Evolutionary conservation across 1,140 invertebrate species (phyloP), one percentile per base, ranked within the genome.

Genomic region (Hyphantria cunea): DNA sequence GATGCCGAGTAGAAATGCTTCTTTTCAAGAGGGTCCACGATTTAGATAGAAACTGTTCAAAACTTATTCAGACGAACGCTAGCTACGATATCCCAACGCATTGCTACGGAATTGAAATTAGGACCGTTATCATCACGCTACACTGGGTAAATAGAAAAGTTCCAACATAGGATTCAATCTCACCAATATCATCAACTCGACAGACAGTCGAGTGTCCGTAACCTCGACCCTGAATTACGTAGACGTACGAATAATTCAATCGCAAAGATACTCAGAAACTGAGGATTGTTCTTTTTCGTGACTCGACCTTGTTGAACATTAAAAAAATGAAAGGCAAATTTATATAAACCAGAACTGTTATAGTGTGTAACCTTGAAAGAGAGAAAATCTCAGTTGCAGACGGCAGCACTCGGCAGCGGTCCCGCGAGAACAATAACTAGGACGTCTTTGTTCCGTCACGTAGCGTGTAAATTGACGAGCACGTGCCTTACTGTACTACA

Each of bases 41-140:
- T 70, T 78, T 73, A 77, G 68, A 72, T 66, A 55, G 41, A 54
- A 73, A 68, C 67, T 72, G 68, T 59, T 74, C 67, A 56, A 71
- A 78, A 74, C 66, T 76, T 77, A 80, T 76, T 72, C 70, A 64
- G 70, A 76, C 56, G 64, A 71, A 72, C 65, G 52, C 58, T 55
- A 62, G 63, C 53, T 54, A 82, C 81, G 78, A 85, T 80, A 79
- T 72, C 66, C 59, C 47, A 55, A 62, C 73, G 76, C 73, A 78
- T 84, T 82, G 69, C 61, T 66, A 59, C 72, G 64, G 78, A 84
- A 84, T 80, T 78, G 78, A 87, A 83, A 83, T 86, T 82, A 80
- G 71, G 64, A 65, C 68, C 55, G 66, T 78, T 74, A 71, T 69
- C 65, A 71, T 73, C 68, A 69, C 69, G 66, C 61, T 75, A 53